Percentiles rank a stretch among this genome's conserved stretches.
These are phyloP conservation scores for Drosophila leonis DNA, from an alignment of 2,888 invertebrate genomes.

Conservation along the genomic window DNA sequence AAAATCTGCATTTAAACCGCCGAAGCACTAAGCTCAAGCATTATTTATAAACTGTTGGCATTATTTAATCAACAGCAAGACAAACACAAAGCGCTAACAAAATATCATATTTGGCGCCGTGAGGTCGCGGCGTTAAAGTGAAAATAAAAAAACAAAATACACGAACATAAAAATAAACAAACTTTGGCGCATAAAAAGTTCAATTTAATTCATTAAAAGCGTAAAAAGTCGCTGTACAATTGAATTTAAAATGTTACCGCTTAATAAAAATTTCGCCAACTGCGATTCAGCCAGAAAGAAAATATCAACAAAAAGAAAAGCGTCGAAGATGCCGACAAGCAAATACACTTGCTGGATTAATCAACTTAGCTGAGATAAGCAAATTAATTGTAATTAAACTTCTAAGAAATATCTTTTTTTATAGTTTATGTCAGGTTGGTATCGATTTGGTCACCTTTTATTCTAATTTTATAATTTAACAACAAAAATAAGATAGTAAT, in stretches of 20 bases:
- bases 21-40: slow-evolving; percentile 63
- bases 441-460: too few species aligned
- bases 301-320: slow-evolving; percentile 19
- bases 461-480: too few species aligned
- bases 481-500: too few species aligned
- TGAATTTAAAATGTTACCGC: slow-evolving; percentile 80
- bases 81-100: slow-evolving; percentile 36
- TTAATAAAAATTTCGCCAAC: slow-evolving; percentile 64
- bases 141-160: slow-evolving; percentile 14
- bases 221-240: slow-evolving; percentile 69
- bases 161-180: slow-evolving; percentile 53
- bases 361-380: not conserved
- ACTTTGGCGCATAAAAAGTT: slow-evolving; percentile 73
- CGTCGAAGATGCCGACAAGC: not conserved
- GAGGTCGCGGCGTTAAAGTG: slow-evolving; percentile 67
- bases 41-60: slow-evolving; percentile 75
- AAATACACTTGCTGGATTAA: slow-evolving; percentile 15
- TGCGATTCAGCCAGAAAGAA: slow-evolving; percentile 26
- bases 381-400: not conserved
- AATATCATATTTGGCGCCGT: slow-evolving; percentile 65
- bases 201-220: slow-evolving; percentile 80
- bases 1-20: slow-evolving; percentile 68
- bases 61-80: slow-evolving; percentile 63
- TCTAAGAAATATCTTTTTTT: not conserved
- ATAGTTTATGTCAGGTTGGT: not conserved